Base-by-base conservation (phyloP, 2,888 invertebrate genomes). In the Panzeria rudis region DNA sequence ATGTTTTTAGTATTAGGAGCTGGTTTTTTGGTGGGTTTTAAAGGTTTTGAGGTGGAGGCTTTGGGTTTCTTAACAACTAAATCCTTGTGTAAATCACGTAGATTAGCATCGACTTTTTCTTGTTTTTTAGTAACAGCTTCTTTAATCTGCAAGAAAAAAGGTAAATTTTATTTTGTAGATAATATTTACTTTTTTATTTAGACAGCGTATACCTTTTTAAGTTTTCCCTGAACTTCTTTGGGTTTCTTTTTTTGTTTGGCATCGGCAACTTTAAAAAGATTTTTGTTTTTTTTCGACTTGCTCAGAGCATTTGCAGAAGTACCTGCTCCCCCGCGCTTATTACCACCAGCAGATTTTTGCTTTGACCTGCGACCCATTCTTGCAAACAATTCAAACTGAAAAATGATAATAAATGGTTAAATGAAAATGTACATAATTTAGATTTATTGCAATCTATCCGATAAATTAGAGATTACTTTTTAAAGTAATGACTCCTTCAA, bases 21-120 rank as follows among this genome's bases (percentile, higher is more conserved):
- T 56, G 90, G 88, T 72, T 91, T 92, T 69, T 89, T 90, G 84
- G 71, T 87, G 75, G 90, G 90, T 73, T 89, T 91, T 5, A 88
- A 87, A 17, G 89, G 85, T 25, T 89, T 54, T 17, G 83, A 82
- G 52, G 78, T 84, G 41, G 86, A 78, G 41, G 78, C 87, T 84
- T 90, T 90, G 20, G 91, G 89, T 83, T 90, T 91, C 87, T 92
- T 92, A 1, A 92, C 89, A 20, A 93, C 93, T 90, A 93, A 86
- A 64, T 92, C 92, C 87, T 92, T 89, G 83, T 93, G 93, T 20
- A 93, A 85, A 3, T 87, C 88, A 87, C 93, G 92, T 0, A 93
- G 88, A 20, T 87, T 90, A 13, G 89, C 90, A 87, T 93, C 93
- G 4, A 87, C 88, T 82, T 91, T 91, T 84, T 92, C 93, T 82